Percentiles rank a stretch among this genome's conserved stretches.
Conservation (phyloP, 2,113 vertebrate genomes). For the Sciurus niger region DNA sequence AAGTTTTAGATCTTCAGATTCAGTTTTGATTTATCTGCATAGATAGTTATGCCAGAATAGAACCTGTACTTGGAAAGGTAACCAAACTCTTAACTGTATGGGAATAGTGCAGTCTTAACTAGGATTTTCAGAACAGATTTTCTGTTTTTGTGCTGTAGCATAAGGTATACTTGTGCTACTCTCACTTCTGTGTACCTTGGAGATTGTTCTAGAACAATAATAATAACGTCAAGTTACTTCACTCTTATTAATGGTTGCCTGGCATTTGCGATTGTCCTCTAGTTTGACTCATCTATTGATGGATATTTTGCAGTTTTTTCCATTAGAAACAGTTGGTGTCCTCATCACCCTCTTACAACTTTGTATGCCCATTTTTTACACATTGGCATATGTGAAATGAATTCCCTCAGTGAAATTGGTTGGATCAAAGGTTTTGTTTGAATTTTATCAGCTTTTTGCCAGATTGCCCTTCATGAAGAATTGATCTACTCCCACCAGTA, state of each 20-base stretch:
- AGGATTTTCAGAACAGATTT: conserved; percentile 20
- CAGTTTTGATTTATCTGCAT: neutral
- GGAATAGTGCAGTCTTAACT: neutral
- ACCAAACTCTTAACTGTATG: neutral
- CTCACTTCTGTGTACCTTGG: neutral
- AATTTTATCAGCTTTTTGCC: conserved; percentile 41
- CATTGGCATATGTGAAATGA: neutral
- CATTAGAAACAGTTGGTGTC: conserved; percentile 3
- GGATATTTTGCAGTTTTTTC: neutral
- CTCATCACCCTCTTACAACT: neutral
- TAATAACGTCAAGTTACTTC: neutral
- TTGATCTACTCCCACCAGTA: conserved; percentile 19
- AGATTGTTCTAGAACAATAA: neutral
- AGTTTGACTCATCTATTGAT: neutral
- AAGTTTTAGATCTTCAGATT: conserved; percentile 33
- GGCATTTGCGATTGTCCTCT: neutral
- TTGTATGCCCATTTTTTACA: neutral
- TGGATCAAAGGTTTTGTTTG: neutral
- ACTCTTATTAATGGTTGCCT: conserved; percentile 8
- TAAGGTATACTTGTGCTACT: neutral
- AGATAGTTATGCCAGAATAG: conserved; percentile 2
- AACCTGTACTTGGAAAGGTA: neutral
- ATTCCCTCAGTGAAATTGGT: conserved; percentile 27
- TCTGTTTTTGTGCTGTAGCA: neutral
- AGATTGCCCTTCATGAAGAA: neutral